phyloP scores from a whole-genome alignment of 2,888 invertebrate species.

The Colostygia pectinataria region DNA sequence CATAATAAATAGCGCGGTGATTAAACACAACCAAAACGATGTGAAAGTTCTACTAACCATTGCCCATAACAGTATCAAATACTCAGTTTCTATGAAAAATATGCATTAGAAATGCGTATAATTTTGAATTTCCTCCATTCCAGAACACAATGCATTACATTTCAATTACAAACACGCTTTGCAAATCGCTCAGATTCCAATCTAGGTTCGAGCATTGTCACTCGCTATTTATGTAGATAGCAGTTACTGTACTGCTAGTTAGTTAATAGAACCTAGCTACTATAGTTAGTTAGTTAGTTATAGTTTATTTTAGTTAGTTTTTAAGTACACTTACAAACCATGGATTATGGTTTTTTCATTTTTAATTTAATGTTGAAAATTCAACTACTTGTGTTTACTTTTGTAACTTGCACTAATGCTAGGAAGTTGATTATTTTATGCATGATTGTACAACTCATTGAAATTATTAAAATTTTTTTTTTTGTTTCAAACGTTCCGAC shows the following conservation, averaged over 20 bases:
- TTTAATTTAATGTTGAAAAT: too few relatives aligned
- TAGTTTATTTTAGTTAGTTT: too few relatives aligned
- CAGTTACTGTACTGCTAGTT: neutral
- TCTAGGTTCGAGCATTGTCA: constrained; percentile 27
- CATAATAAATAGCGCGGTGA: neutral
- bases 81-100: constrained; percentile 21
- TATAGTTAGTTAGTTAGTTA: too few relatives aligned
- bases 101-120: constrained; percentile 20
- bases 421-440: too few relatives aligned
- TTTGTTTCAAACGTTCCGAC: too few relatives aligned
- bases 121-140: constrained; percentile 24
- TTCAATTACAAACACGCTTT: constrained; percentile 29
- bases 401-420: too few relatives aligned
- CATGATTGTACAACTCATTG: too few relatives aligned
- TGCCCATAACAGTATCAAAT: constrained; percentile 16
- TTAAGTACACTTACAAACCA: too few relatives aligned
- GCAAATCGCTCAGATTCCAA: constrained; percentile 31
- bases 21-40: constrained; percentile 3
- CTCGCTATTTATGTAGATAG: neutral
- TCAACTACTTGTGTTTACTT: too few relatives aligned
- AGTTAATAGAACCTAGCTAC: too few relatives aligned
- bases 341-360: too few relatives aligned
- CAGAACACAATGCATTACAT: constrained; percentile 26
- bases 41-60: constrained; percentile 18
- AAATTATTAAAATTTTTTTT: too few relatives aligned